Evolutionary conservation across 2,888 invertebrate genomes (phyloP).

Genomic region (Caenorhabditis doughertyi): DNA sequence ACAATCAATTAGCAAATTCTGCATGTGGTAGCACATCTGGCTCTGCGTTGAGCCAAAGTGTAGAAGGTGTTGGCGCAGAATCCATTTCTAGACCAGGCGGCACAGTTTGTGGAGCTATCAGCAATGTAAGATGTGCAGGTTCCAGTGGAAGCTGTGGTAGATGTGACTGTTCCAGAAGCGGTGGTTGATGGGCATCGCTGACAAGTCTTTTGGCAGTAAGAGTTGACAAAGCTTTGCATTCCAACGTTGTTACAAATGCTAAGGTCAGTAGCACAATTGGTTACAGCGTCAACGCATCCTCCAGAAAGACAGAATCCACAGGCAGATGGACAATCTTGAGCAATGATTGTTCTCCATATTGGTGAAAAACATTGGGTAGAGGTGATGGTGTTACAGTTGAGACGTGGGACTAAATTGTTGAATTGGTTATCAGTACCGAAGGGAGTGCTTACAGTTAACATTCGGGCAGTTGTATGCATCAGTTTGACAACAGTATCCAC

Average conservation of each 20-base stretch:
- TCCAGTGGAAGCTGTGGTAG: no score
- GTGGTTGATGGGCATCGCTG: constrained; percentile 33
- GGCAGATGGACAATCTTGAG: constrained; percentile 53
- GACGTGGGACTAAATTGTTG: constrained; percentile 27
- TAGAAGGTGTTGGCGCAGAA: constrained; percentile 63
- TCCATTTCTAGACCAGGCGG: constrained; percentile 45
- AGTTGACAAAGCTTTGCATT: constrained; percentile 40
- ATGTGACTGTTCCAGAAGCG: no score
- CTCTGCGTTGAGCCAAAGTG: constrained; percentile 36
- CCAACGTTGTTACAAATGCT: constrained; percentile 21
- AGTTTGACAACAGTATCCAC: constrained; percentile 69
- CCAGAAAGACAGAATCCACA: constrained; percentile 63
- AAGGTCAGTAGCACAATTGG: constrained; percentile 29
- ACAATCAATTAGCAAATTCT: constrained; percentile 45
- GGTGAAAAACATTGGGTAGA: constrained; percentile 38
- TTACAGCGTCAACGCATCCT: constrained; percentile 55
- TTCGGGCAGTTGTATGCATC: constrained; percentile 63
- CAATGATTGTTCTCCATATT: constrained; percentile 58
- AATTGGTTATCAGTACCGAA: neutral
- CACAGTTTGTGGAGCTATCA: constrained; percentile 25
- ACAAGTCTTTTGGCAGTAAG: constrained; percentile 72
- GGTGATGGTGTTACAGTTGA: constrained; percentile 55
- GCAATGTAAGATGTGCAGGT: constrained; percentile 34
- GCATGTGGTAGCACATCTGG: constrained; percentile 53
- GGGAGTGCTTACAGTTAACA: constrained; percentile 49